These are phyloP conservation scores for Calycopis cecrops DNA, from an alignment of 1,140 invertebrate genomes.

Conservation along the genomic window DNA sequence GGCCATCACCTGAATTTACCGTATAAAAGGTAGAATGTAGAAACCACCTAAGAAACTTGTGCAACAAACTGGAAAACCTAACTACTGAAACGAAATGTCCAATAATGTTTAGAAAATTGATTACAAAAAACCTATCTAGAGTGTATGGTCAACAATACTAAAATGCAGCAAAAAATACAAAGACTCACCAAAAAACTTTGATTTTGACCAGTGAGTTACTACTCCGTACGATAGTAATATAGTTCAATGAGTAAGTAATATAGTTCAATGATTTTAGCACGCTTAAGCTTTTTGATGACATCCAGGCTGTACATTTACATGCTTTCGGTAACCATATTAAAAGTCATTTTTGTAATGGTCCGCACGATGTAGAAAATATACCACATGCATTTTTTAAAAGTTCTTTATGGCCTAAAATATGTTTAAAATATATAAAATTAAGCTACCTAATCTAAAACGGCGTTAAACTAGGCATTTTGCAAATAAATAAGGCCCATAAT, in stretches of 20 bases:
- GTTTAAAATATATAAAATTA: not conserved
- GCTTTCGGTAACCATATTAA: no score
- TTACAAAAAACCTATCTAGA: constrained; percentile 18
- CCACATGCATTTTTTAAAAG: no score
- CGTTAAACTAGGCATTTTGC: not conserved
- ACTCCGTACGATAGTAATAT: no score
- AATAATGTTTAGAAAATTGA: constrained; percentile 18
- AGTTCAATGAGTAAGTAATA: no score
- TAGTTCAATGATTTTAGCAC: no score
- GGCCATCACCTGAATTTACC: constrained; percentile 36
- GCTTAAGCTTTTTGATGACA: constrained; percentile 9
- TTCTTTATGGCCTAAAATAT: constrained; percentile 16
- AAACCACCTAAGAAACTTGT: constrained; percentile 6
- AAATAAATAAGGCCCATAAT: no score
- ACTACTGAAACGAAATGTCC: constrained; percentile 20
- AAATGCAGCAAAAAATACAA: constrained; percentile 12
- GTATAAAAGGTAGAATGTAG: constrained; percentile 45
- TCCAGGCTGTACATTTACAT: no score
- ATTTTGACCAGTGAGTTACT: no score
- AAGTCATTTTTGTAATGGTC: no score
- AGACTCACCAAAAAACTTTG: not conserved
- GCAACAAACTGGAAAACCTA: constrained; percentile 12
- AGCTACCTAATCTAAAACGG: not conserved
- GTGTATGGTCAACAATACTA: constrained; percentile 6
- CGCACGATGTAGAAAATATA: no score